Base-by-base conservation (phyloP, 2,797 vertebrate species). In the Pangasius krempfi region DNA sequence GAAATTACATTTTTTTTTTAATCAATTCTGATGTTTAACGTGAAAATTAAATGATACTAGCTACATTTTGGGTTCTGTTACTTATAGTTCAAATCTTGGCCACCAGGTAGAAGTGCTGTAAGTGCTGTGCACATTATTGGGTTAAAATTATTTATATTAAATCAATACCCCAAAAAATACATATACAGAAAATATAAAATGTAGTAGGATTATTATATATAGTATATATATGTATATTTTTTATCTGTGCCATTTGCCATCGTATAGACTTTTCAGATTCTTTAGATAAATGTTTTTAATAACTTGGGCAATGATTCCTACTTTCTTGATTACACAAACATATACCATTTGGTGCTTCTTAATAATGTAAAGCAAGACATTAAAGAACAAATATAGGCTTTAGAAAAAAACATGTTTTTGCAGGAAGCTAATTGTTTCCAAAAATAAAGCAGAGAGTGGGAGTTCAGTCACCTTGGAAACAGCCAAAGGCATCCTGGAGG, bases 401-500 rank as follows among this genome's bases (percentile, higher is more conserved):
- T 79, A 30, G 27, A 56, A 72, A 56, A 72, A 84, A 88, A 81
- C 64, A 75, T 47, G 0, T 86, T 88, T 88, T 87, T 85, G 85
- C 84, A 86, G 25, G 52, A 79, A 58, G 68, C 54, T 90, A 91
- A 91, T 91, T 90, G 86, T 86, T 88, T 87, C 89, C 54, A 60
- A 85, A 90, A 89, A 91, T 91, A 90, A 62, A 91, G 88, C 66
- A 52, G 86, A 81, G 54, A 87, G 86, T 87, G 75, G 87, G 89
- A 73, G 85, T 89, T 87, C 64, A 56, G 88, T 91, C 81, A 76
- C 91, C 89, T 88, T 89, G 89, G 91, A 90, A 90, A 91, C 89
- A 79, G 89, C 52, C 70, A 84, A 80, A 82, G 86, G 73, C 86
- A 50, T 90, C 62, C 73, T 86, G 78, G 86, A 88, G 85, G 84